Base-by-base conservation (phyloP, 2,888 invertebrate species). In the Oxytorus armatus region DNA sequence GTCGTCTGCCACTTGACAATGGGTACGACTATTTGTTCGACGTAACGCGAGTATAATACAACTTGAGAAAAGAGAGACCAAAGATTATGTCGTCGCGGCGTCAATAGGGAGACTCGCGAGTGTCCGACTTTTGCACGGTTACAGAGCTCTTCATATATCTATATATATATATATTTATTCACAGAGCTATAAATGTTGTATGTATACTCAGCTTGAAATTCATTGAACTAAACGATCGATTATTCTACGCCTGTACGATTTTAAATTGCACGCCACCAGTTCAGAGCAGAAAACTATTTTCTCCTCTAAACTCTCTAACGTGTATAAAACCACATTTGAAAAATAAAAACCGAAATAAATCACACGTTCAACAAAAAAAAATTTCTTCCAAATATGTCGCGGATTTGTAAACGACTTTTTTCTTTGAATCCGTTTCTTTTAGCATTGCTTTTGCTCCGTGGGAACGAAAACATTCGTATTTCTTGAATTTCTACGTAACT, bases 11-110 rank as follows among this genome's bases (percentile, higher is more conserved):
- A 49, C 51, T 66, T 25, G n/a, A 59, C 77, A 61, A 78, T 66
- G 42, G 42, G n/a, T n/a, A n/a, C 53, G 77, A 78, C 73, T 42
- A 59, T 21, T 66, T 57, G 63, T 33, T 49, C 63, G 25, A 39
- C 63, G 61, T 69, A 69, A 79, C 63, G 42, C 78, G 63, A 68
- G 61, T 55, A 78, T 42, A 74, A 69, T 78, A 68, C 36, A n/a
- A 55, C 49, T 16, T n/a, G 33, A 65, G 69, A 49, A 57, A 69
- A 63, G 16, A 65, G 55, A 65, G 74, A 65, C 51, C n/a, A 57
- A 61, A 73, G 59, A 73, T 78, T 61, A 66, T 42, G 21, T 51
- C 33, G 51, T 21, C 33, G 51, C 29, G 23, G 36, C 25, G 53
- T 53, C 55, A 69, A 74, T 65, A 55, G 39, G 16, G 36, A 42